Base-by-base conservation (phyloP, 2,113 vertebrate genomes). In the Meriones unguiculatus region DNA sequence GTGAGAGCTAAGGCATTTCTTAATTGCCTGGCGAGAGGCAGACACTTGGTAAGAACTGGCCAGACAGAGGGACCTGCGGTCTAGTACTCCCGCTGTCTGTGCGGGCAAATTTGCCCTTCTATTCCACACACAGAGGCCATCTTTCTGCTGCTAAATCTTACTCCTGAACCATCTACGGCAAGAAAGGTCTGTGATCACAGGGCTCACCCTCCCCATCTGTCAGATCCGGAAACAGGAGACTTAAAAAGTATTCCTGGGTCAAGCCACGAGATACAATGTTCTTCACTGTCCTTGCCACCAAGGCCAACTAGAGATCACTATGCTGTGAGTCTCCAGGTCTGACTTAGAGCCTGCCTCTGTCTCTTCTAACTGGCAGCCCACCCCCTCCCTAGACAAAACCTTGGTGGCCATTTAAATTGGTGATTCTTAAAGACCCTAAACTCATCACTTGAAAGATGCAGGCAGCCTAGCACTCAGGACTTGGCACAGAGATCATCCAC, bases 401-500 rank as follows among this genome's bases (percentile, higher is more conserved):
- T 90, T 17, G 59, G 57, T n/a, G 50, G 80, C 77, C 94, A 97
- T 96, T 78, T 28, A 84, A 84, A n/a, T 92, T 78, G 91, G 89
- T 82, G 35, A 84, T 59, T 90, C 96, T 85, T 24, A 59, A 81
- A 9, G 24, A 1, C 38, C 50, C 50, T 35, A 52, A 57, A 50
- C 50, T 87, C 12, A 46, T 7, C n/a, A 54, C 32, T 59, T 28
- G 50, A 70, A 76, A 6, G 69, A 67, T 7, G 24, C 0, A 1
- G 89, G 38, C 11, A 24, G 69, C 64, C 41, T 50, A 24, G 62
- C 9, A 35, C 84, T 50, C 1, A 5, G 59, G 81, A 17, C 4
- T 2, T 38, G 81, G 57, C 24, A 25, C 1, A 62, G 80, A 62
- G 35, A 38, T 64, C n/a, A 81, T 64, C 7, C 17, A 30, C n/a